Percentiles rank a stretch among this genome's conserved stretches.
These are phyloP conservation scores for Amphiprion percula DNA, from an alignment of 2,113 vertebrate genomes.

Conservation along the genomic window DNA sequence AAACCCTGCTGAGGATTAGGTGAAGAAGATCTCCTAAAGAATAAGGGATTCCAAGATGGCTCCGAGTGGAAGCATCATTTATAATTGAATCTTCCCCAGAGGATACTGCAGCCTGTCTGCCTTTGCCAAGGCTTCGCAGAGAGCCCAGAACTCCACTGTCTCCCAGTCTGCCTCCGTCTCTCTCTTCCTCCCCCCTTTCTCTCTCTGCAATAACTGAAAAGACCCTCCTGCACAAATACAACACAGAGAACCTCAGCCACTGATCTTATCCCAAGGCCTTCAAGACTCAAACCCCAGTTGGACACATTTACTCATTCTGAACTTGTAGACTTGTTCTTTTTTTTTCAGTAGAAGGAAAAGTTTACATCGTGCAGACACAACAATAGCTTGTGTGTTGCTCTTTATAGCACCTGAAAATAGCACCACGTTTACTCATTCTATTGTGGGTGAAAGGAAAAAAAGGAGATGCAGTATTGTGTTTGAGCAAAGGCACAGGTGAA, in stretches of 20 bases:
- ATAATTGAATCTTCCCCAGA: slow-evolving; percentile 84
- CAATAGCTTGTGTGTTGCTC: background rate
- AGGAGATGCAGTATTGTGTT: too few relatives aligned
- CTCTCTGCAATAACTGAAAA: slow-evolving; percentile 51
- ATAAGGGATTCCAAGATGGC: slow-evolving; percentile 80
- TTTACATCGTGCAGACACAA: slow-evolving; percentile 16
- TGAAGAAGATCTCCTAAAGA: slow-evolving; percentile 79
- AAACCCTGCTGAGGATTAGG: slow-evolving; percentile 77
- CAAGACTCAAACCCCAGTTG: slow-evolving; percentile 67
- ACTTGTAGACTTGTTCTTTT: slow-evolving; percentile 62
- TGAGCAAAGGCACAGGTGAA: too few relatives aligned
- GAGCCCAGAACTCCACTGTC: slow-evolving; percentile 53
- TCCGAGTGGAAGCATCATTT: slow-evolving; percentile 81
- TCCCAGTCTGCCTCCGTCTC: slow-evolving; percentile 23
- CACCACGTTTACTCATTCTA: background rate
- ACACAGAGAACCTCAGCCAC: slow-evolving; percentile 57
- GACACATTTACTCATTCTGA: slow-evolving; percentile 53
- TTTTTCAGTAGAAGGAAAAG: slow-evolving; percentile 1
- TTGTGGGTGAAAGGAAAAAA: background rate
- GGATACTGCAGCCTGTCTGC: slow-evolving; percentile 72
- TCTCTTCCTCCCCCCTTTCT: background rate
- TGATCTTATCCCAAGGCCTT: slow-evolving; percentile 66
- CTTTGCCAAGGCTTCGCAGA: slow-evolving; percentile 68
- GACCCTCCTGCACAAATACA: slow-evolving; percentile 52
- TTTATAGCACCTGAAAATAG: background rate